Evolutionary conservation across 2,797 vertebrate species (phyloP), one percentile per base, ranked within the genome.

Genomic region (Hypotaenidia okinawae): DNA sequence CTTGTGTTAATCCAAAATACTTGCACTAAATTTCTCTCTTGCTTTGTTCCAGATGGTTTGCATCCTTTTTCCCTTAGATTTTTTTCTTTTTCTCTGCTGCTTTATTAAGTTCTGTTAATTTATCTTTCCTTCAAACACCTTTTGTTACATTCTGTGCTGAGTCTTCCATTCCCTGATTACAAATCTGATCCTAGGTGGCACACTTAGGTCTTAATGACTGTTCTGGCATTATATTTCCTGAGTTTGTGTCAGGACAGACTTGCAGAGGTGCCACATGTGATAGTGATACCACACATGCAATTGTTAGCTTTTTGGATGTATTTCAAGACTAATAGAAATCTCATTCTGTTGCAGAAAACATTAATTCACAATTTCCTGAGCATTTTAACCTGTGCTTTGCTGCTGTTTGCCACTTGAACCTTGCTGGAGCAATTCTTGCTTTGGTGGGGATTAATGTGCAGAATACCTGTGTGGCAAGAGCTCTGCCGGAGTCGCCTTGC

Each of bases 391-490:
- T 64, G 57, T n/a, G 30, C n/a, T 75, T 77, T 84, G 83, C 69
- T 61, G 32, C 43, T 24, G 23, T 67, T 68, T 55, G 32, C 45
- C 11, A 33, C 61, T 67, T 83, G 55, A 77, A 4, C n/a, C 35
- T 61, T 19, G 37, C 58, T 54, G 83, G 55, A 79, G 67, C 54
- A 9, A 0, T n/a, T 87, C 57, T 63, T 77, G 39, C 16, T 84
- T 84, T 0, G 2, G 1, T 45, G 63, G 47, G 55, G 11, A 0
- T 57, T 82, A 39, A 64, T 1, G 6, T 52, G 45, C 39, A 30
- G n/a, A 57, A 67, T 30, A 18, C 18, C 22, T 61, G n/a, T 13
- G n/a, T 62, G 43, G 85, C 49, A 82, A 6, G 49, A 70, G 72
- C 62, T 72, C 39, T 89, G 68, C 59, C 17, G 25, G 43, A 9